Evolutionary conservation across 2,797 vertebrate species (phyloP).

Genomic region (Columba guinea): DNA sequence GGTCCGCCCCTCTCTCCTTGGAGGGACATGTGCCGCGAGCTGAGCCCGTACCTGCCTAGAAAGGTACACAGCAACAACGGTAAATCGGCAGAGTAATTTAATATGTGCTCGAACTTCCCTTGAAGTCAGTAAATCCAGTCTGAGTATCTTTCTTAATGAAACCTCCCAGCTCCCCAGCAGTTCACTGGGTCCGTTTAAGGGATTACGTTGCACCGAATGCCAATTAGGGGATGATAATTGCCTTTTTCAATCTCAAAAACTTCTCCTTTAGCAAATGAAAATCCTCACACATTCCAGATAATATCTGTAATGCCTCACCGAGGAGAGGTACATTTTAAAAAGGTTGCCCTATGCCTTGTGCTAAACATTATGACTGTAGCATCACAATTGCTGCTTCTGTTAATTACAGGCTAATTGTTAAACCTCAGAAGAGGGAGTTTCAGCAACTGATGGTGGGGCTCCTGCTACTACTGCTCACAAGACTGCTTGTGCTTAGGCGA

Average conservation of each 20-base stretch:
- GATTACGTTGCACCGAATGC: neutral
- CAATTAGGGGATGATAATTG: neutral
- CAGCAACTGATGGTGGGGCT: neutral
- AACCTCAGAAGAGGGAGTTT: neutral
- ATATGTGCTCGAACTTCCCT: neutral
- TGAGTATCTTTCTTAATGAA: neutral
- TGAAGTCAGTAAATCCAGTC: conserved; percentile 1
- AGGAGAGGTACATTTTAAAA: neutral
- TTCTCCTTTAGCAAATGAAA: neutral
- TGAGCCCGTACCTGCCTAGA: neutral
- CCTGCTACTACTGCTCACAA: neutral
- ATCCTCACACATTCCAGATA: neutral
- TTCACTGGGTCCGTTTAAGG: neutral
- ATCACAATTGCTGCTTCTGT: neutral
- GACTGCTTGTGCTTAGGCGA: neutral
- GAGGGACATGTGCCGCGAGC: neutral
- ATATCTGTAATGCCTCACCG: neutral
- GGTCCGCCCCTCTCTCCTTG: neutral
- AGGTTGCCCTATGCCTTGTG: neutral
- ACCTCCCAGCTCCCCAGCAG: neutral
- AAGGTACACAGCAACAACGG: neutral
- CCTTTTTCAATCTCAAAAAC: neutral
- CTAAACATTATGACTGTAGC: neutral
- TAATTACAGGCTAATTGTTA: conserved; percentile 16
- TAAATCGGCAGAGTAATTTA: neutral